These are phyloP conservation scores for Lordiphosa fenestrarum DNA, from an alignment of 2,888 invertebrate genomes.

Conservation along the genomic window DNA sequence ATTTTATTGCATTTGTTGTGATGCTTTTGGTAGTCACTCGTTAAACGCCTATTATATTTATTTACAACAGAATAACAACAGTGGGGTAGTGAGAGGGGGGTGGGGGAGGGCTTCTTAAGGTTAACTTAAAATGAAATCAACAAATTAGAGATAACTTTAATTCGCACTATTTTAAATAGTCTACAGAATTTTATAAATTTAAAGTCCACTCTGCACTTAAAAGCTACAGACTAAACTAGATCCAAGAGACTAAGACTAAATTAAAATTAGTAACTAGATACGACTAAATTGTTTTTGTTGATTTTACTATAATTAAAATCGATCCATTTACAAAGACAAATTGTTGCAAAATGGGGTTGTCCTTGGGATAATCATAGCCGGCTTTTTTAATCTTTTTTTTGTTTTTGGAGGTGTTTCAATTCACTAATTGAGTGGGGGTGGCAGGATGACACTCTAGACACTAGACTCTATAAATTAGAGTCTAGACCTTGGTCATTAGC, in stretches of 20 bases:
- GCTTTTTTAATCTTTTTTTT: constrained; percentile 4
- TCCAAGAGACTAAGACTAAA: constrained; percentile 10
- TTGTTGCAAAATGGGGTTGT: constrained; percentile 52
- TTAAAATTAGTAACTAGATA: constrained; percentile 48
- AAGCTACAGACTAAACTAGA: constrained; percentile 42
- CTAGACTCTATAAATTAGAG: constrained; percentile 4
- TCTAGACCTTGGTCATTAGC: constrained; percentile 79
- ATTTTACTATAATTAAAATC: constrained; percentile 73
- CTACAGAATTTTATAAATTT: constrained; percentile 69
- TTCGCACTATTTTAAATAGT: constrained; percentile 65
- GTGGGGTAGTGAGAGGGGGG: constrained; percentile 12
- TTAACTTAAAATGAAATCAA: constrained; percentile 71
- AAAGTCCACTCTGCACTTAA: constrained; percentile 68
- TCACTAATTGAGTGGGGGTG: constrained; percentile 40
- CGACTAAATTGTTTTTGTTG: constrained; percentile 23
- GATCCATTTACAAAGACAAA: constrained; percentile 80
- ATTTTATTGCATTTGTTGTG: constrained; percentile 55
- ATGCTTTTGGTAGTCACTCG: constrained; percentile 52
- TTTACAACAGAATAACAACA: constrained; percentile 65
- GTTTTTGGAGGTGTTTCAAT: constrained; percentile 26
- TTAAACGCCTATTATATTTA: constrained; percentile 38
- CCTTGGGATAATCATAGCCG: constrained; percentile 33
- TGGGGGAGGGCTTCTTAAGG: constrained; percentile 24
- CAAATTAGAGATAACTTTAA: constrained; percentile 32
- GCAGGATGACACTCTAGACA: constrained; percentile 12